phyloP scores from a whole-genome alignment of 2,113 vertebrate genomes.

The Sylvia atricapilla region DNA sequence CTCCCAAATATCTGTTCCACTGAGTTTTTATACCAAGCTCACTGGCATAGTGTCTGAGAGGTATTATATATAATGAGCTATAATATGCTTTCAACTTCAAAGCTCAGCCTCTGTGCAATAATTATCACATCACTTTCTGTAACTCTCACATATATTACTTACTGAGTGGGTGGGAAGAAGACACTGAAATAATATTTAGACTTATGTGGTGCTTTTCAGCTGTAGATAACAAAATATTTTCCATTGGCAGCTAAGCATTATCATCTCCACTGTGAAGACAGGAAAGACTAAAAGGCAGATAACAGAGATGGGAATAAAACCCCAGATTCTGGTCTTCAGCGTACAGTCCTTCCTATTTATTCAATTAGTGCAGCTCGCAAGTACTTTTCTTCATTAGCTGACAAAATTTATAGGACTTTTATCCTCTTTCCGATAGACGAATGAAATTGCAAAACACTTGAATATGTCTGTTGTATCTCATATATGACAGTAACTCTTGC shows the following conservation, averaged over 20 bases:
- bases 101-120: slow-evolving; percentile 3
- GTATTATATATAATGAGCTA: slow-evolving; percentile 8
- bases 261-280: background rate
- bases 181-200: slow-evolving; percentile 54
- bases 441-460: background rate
- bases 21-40: background rate
- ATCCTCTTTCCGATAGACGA: background rate
- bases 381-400: background rate
- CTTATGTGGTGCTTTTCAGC: background rate
- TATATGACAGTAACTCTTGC: background rate
- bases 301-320: background rate
- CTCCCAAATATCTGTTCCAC: background rate
- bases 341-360: background rate
- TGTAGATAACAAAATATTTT: slow-evolving; percentile 32
- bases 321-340: background rate
- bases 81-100: slow-evolving; percentile 3
- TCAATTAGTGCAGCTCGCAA: background rate
- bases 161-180: slow-evolving; percentile 7
- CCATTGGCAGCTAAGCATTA: background rate
- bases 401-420: background rate
- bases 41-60: background rate
- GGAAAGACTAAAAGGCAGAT: background rate
- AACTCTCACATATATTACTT: background rate
- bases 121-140: slow-evolving; percentile 28
- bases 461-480: background rate